Percentiles rank a stretch among this genome's conserved stretches.
phyloP scores from a whole-genome alignment of 2,888 invertebrate species.

The Callinectes sapidus region DNA sequence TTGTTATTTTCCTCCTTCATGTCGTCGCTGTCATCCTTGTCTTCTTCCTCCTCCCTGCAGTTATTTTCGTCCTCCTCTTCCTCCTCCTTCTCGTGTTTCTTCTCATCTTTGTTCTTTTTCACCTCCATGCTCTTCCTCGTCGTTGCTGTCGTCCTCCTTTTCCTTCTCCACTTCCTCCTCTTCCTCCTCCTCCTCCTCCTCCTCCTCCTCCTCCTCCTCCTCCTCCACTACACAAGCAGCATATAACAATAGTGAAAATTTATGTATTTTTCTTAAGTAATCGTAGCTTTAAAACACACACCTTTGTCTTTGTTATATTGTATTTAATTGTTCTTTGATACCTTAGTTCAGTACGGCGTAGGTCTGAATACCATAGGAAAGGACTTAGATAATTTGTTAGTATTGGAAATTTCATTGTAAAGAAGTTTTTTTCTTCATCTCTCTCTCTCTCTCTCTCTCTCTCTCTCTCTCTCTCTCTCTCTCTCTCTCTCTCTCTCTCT shows the following conservation, averaged over 20 bases:
- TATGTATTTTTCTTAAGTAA: too few relatives aligned
- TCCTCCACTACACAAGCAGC: background rate
- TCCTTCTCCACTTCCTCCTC: background rate
- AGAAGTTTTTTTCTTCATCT: background rate
- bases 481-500: background rate
- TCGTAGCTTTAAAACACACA: too few relatives aligned
- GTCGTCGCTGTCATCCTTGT: background rate
- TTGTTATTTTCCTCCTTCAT: background rate
- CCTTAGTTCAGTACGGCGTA: too few relatives aligned
- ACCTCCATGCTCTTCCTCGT: background rate
- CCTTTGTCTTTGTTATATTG: too few relatives aligned
- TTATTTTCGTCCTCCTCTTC: background rate
- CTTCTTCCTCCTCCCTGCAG: background rate
- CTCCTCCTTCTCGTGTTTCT: background rate
- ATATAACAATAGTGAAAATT: too few relatives aligned
- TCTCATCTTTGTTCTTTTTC: background rate
- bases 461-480: background rate
- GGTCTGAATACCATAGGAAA: too few relatives aligned
- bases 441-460: background rate
- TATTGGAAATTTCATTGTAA: too few relatives aligned
- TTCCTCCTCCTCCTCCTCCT: too few relatives aligned
- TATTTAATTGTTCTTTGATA: too few relatives aligned
- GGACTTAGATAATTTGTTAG: too few relatives aligned
- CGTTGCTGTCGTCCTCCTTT: background rate
- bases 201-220: constrained; percentile 6